phyloP scores from a whole-genome alignment of 23 tunicate genomes.

The Ascidia mentula region DNA sequence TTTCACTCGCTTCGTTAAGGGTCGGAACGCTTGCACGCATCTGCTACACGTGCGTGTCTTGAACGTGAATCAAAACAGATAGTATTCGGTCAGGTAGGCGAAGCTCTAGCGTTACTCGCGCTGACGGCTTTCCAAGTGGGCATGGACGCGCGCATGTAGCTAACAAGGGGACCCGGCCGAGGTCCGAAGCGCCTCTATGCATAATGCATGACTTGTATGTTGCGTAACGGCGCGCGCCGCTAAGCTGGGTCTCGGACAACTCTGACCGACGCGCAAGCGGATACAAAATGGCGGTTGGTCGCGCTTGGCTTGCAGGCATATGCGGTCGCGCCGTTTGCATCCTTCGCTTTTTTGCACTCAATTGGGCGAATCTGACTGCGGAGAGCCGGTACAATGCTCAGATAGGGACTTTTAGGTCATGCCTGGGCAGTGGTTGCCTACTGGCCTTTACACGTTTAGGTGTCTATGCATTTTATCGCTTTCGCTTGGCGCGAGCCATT shows the following conservation, averaged over 20 bases:
- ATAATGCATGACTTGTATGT: slow-evolving; percentile 20
- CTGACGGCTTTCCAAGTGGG: slow-evolving; percentile 12
- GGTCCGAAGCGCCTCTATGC: slow-evolving; percentile 13
- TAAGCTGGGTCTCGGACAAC: too few relatives aligned
- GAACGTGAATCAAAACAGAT: slow-evolving; percentile 14
- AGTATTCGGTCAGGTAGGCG: background rate
- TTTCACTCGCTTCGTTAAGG: slow-evolving; percentile 14
- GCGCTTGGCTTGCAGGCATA: background rate
- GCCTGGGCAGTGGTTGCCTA: background rate
- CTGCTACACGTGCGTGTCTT: slow-evolving; percentile 34
- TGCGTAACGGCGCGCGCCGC: slow-evolving; percentile 1
- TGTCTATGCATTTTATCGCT: background rate
- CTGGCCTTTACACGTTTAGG: background rate
- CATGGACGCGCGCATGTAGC: slow-evolving; percentile 6
- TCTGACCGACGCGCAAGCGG: too few relatives aligned
- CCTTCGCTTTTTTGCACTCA: background rate
- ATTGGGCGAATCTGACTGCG: slow-evolving; percentile 2
- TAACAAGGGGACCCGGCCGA: background rate
- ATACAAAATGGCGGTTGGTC: slow-evolving; percentile 6
- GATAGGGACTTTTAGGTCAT: background rate
- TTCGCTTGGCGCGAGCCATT: background rate
- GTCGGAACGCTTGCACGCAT: slow-evolving; percentile 30
- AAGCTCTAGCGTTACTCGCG: background rate
- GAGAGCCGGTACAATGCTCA: background rate
- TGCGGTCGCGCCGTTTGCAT: background rate